Conservation (phyloP, 2,797 vertebrate species). For the Crocodylus rhombifer region DNA sequence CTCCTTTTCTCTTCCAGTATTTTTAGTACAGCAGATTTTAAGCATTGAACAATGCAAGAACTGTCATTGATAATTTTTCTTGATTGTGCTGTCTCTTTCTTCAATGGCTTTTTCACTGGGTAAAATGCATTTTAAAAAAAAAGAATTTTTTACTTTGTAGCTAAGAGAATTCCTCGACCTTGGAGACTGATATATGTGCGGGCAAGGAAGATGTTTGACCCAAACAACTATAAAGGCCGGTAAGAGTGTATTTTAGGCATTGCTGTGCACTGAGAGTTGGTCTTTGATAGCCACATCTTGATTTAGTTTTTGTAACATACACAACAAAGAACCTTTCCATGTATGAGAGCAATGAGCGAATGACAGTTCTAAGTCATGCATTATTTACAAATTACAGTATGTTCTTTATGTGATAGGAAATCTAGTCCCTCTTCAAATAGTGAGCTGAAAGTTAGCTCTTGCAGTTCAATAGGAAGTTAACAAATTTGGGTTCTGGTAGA, state of each 20-base stretch:
- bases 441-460: not conserved
- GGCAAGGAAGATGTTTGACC: constrained; percentile 82
- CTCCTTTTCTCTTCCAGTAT: not conserved
- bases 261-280: not conserved
- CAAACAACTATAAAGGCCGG: constrained; percentile 82
- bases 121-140: constrained; percentile 1
- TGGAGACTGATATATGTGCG: constrained; percentile 78
- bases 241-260: constrained; percentile 45
- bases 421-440: not conserved
- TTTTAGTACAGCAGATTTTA: fast-evolving
- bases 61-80: not conserved
- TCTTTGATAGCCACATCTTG: not conserved
- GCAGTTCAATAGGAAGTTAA: not conserved
- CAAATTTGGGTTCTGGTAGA: not conserved
- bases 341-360: not conserved
- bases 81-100: not conserved
- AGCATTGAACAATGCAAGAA: not conserved
- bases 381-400: too few relatives aligned
- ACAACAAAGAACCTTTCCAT: not conserved
- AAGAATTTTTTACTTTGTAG: constrained; percentile 50
- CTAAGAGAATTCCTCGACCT: constrained; percentile 78
- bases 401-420: too few relatives aligned
- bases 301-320: not conserved
- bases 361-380: not conserved
- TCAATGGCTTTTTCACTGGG: not conserved